Evolutionary conservation across 2,113 vertebrate genomes (phyloP), one percentile per base, ranked within the genome.

Genomic region (Sciurus niger): DNA sequence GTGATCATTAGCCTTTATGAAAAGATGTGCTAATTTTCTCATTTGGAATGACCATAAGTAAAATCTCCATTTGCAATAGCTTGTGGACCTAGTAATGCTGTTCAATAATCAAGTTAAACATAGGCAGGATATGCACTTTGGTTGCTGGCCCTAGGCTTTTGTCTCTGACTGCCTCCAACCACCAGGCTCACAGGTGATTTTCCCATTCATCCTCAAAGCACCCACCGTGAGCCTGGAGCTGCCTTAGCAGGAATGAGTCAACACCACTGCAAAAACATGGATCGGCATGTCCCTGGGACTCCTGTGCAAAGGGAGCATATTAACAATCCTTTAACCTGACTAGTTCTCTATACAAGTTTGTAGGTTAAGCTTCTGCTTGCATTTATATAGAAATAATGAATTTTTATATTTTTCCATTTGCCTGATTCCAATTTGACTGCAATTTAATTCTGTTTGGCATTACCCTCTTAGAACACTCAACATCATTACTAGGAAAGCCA

Each of bases 381-480:
- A 55, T 67, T 78, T 76, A n/a, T 16, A 12, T 77, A 78, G 63
- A 10, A 89, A 53, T 55, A 53, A 73, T 68, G 24, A 25, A 53
- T 51, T 90, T 68, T 2, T 87, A 48, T 16, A 46, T 65, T 78
- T 89, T 84, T 1, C 5, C 55, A 34, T 0, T 58, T 94, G 40
- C 30, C 37, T 72, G 25, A 37, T 70, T 93, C 30, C 70, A 76
- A 78, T 74, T 67, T 83, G 37, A 86, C 22, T 79, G 20, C 63
- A 84, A 74, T 72, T 78, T 51, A 83, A 65, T 92, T 93, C 51
- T 89, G 28, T 53, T 68, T 94, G 32, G 5, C 7, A 48, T 74
- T 46, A 22, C 3, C 13, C 85, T 73, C 24, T 74, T 84, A 82
- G 46, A 77, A 58, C 28, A 60, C 22, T 93, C 80, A 78, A 60